phyloP scores from a whole-genome alignment of 1,140 invertebrate genomes.

The Plectrocnemia conspersa region DNA sequence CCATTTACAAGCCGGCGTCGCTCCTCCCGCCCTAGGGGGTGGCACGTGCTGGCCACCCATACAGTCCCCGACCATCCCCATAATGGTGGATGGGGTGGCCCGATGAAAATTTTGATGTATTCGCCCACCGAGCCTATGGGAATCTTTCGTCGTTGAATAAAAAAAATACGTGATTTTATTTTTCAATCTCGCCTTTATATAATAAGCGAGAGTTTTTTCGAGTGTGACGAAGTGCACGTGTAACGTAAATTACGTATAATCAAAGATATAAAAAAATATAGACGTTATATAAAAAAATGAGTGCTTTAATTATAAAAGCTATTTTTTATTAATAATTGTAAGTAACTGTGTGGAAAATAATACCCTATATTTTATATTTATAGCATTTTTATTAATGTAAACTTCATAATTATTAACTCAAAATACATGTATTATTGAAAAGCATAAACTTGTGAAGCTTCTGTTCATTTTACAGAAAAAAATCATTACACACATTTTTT shows the following conservation, averaged over 20 bases:
- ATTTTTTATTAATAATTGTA: too few relatives aligned
- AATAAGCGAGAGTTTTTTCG: background rate
- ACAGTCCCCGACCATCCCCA: background rate
- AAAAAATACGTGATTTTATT: background rate
- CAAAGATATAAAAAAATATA: too few relatives aligned
- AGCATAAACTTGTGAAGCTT: too few relatives aligned
- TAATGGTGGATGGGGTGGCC: background rate
- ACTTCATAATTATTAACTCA: too few relatives aligned
- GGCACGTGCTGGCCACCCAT: background rate
- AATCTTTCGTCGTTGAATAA: slow-evolving; percentile 1
- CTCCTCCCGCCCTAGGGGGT: slow-evolving; percentile 1
- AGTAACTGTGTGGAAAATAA: too few relatives aligned
- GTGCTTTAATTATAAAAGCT: too few relatives aligned
- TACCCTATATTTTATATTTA: too few relatives aligned
- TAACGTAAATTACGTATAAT: background rate
- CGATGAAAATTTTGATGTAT: slow-evolving; percentile 9
- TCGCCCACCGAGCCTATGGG: slow-evolving; percentile 11
- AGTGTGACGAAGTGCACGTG: background rate
- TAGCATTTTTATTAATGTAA: too few relatives aligned
- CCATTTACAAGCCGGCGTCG: slow-evolving; percentile 26
- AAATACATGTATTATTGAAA: too few relatives aligned
- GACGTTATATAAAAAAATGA: too few relatives aligned
- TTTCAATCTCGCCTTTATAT: background rate
- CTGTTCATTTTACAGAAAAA: too few relatives aligned
- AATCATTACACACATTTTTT: too few relatives aligned